Percentiles rank a stretch among this genome's conserved stretches.
Conservation (phyloP, 2,888 invertebrate genomes). For the Ellobium chinense region DNA sequence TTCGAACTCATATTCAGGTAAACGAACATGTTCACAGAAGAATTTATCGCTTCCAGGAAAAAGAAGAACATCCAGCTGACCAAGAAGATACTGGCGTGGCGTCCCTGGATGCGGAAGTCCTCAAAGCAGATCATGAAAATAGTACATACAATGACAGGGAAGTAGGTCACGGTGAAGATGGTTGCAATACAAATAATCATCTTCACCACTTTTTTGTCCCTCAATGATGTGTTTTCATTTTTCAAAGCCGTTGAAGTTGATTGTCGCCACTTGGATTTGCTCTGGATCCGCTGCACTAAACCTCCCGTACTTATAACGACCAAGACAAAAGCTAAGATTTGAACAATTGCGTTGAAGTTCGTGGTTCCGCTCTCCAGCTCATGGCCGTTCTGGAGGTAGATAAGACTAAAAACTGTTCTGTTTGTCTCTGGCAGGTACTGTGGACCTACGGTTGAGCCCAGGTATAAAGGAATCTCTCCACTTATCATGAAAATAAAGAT, state of each 20-base stretch:
- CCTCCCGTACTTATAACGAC: background rate
- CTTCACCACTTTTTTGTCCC: background rate
- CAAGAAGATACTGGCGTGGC: background rate
- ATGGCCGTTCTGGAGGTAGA: background rate
- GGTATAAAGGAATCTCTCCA: no score
- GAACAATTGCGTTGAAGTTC: background rate
- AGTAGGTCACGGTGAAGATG: background rate
- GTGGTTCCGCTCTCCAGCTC: background rate
- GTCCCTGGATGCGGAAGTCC: background rate
- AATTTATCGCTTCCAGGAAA: background rate
- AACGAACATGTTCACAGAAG: background rate
- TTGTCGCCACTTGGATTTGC: constrained; percentile 14
- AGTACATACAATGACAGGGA: background rate
- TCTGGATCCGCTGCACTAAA: background rate
- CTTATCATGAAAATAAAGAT: no score
- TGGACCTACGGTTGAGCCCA: background rate
- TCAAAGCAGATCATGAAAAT: background rate
- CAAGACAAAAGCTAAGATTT: background rate
- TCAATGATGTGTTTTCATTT: no score
- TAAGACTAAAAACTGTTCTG: background rate
- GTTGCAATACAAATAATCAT: background rate
- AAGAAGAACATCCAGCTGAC: background rate
- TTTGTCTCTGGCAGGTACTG: background rate
- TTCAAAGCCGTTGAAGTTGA: background rate
- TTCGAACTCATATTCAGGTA: background rate